Percentiles rank a stretch among this genome's conserved stretches.
Evolutionary conservation across 1,140 invertebrate genomes (phyloP).

Genomic region (Calliopsis andreniformis): DNA sequence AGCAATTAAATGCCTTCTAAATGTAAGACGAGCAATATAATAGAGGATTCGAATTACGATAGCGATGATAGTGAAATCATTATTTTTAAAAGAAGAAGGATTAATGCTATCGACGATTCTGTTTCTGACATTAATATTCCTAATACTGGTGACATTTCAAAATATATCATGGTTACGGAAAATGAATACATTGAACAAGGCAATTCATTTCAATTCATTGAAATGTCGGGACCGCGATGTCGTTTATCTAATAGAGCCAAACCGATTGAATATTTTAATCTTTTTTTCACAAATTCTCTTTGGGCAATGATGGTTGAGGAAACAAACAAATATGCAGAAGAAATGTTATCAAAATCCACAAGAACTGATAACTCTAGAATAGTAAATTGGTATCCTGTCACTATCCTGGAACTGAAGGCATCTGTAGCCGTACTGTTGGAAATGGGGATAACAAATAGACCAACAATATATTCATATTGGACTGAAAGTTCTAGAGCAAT

Average conservation of each 20-base stretch:
- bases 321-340: conserved; percentile 1
- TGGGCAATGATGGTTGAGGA: neutral
- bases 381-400: neutral
- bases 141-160: conserved; percentile 6
- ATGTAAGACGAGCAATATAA: conserved; percentile 7
- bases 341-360: conserved; percentile 4
- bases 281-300: conserved; percentile 7
- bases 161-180: too few relatives aligned
- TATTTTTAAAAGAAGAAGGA: conserved; percentile 19
- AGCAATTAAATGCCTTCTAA: conserved; percentile 4
- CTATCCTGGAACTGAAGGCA: neutral
- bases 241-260: conserved; percentile 8
- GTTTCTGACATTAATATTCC: conserved; percentile 8
- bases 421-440: neutral
- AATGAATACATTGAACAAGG: conserved; percentile 7
- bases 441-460: neutral
- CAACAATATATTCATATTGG: neutral
- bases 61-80: conserved; percentile 7
- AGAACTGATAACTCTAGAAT: conserved; percentile 20
- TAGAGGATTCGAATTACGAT: conserved; percentile 13
- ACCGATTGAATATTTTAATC: conserved; percentile 27
- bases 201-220: neutral
- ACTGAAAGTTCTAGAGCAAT: neutral
- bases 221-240: neutral
- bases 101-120: conserved; percentile 17